Percentiles rank a stretch among this genome's conserved stretches.
These are phyloP conservation scores for Calephelis perditalis DNA, from an alignment of 2,888 invertebrate genomes.

Conservation along the genomic window DNA sequence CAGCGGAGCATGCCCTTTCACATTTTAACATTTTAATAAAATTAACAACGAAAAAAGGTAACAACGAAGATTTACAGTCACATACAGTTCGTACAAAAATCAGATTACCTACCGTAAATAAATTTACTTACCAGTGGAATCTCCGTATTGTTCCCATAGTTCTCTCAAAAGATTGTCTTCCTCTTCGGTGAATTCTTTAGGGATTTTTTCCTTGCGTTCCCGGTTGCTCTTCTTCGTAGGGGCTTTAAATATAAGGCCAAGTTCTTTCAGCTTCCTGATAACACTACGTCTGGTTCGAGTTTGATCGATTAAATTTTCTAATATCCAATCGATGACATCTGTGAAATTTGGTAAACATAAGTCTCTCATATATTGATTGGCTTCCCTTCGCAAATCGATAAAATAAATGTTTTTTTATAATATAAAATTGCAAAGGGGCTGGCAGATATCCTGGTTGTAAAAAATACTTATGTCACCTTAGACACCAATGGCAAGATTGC, in stretches of 20 bases:
- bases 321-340: constrained; percentile 93
- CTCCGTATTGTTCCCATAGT: constrained; percentile 84
- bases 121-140: constrained; percentile 72
- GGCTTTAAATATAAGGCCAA: constrained; percentile 84
- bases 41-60: too few relatives aligned
- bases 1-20: too few relatives aligned
- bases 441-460: too few relatives aligned
- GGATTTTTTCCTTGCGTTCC: constrained; percentile 60
- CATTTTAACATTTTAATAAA: too few relatives aligned
- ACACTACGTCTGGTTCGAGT: constrained; percentile 87
- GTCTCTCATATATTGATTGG: neutral
- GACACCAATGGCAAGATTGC: too few relatives aligned
- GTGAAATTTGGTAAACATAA: constrained; percentile 22
- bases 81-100: too few relatives aligned
- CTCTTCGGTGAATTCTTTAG: constrained; percentile 84
- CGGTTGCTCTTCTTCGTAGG: constrained; percentile 72
- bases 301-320: constrained; percentile 88
- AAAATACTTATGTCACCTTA: too few relatives aligned
- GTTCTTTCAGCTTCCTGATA: constrained; percentile 89
- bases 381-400: neutral
- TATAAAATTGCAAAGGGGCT: too few relatives aligned
- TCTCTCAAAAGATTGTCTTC: constrained; percentile 86
- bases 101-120: neutral
- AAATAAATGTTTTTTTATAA: too few relatives aligned
- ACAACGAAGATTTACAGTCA: too few relatives aligned